Base-by-base conservation (phyloP, 2,888 invertebrate species). In the Marronus borbonicus region DNA sequence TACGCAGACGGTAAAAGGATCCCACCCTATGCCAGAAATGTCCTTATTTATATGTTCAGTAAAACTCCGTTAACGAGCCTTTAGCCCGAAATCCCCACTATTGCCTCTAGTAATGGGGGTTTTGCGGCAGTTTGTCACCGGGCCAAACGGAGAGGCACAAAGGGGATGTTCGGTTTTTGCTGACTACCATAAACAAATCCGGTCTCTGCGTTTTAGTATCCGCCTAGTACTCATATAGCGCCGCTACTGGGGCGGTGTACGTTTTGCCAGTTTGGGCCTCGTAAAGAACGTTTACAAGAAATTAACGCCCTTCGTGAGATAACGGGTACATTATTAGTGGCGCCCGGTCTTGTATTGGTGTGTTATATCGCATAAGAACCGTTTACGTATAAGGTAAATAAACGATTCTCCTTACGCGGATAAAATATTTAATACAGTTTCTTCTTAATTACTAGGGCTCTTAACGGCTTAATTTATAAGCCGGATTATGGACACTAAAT, bases 11-110 rank as follows among this genome's bases (percentile, higher is more conserved):
- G 17, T 44, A 39, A 28, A 36, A 58, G 31, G 20, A 17, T 58
- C 20, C n/a, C 72, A 28, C 72, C 20, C 28, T 36, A 28, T 50
- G 39, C 12, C 31, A n/a, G n/a, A 55, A 36, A 70, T 55, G 36
- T 14, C 55, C 58, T 72, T 72, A 72, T 72, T 72, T 72, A 72
- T 58, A 72, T 20, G 39, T 58, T 36, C 58, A 55, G 58, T 55
- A 55, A 70, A 70, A 55, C 55, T 70, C 58, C 58, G 55, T 72
- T 72, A 72, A 58, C 72, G 58, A 72, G 31, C 31, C 58, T 72
- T 58, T 20, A 69, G 72, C 39, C 28, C 55, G 72, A 58, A 72
- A 72, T 72, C 58, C 55, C n/a, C 39, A 12, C 31, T 36, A 49
- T 66, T 72, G 39, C 58, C 24, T n/a, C 10, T 39, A 58, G 36